phyloP scores from a whole-genome alignment of 2,797 vertebrate genomes.

The Tiaroga cobitis region DNA sequence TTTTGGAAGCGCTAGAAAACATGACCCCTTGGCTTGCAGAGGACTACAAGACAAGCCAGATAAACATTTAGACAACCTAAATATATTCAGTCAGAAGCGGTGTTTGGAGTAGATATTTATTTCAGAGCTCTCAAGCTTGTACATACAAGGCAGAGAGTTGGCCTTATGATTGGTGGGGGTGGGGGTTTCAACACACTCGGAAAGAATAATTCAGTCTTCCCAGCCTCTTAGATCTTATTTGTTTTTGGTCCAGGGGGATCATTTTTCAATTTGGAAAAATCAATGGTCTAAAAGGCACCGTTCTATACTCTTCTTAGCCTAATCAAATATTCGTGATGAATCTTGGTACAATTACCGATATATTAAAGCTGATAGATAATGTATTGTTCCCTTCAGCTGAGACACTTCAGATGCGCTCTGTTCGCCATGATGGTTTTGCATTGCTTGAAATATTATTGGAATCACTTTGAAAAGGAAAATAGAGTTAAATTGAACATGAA shows the following conservation, averaged over 20 bases:
- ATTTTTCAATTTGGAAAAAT: slow-evolving; percentile 40
- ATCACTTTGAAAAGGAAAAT: too few relatives aligned
- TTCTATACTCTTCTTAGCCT: not conserved
- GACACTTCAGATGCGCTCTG: too few relatives aligned
- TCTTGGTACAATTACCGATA: too few relatives aligned
- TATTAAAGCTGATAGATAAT: too few relatives aligned
- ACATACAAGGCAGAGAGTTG: slow-evolving; percentile 64
- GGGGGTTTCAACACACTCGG: slow-evolving; percentile 67
- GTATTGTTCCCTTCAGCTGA: too few relatives aligned
- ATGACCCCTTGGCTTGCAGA: slow-evolving; percentile 60
- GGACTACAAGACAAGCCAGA: slow-evolving; percentile 70
- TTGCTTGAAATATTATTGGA: too few relatives aligned
- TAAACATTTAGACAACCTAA: slow-evolving; percentile 83
- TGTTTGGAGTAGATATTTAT: slow-evolving; percentile 70
- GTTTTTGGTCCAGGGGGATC: slow-evolving; percentile 66
- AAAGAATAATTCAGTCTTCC: slow-evolving; percentile 68
- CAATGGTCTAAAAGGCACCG: not conserved
- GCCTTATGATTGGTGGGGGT: slow-evolving; percentile 71
- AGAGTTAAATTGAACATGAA: too few relatives aligned
- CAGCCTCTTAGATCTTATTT: slow-evolving; percentile 69
- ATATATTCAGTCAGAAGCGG: slow-evolving; percentile 69
- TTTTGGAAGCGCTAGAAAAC: slow-evolving; percentile 68
- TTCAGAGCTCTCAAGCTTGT: slow-evolving; percentile 66
- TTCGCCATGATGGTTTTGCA: too few relatives aligned
- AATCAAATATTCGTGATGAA: not conserved